A percentile compares a stretch with the other conserved stretches of the same genome.
Evolutionary conservation across 2,797 vertebrate species (phyloP).

Genomic region (Myripristis murdjan): DNA sequence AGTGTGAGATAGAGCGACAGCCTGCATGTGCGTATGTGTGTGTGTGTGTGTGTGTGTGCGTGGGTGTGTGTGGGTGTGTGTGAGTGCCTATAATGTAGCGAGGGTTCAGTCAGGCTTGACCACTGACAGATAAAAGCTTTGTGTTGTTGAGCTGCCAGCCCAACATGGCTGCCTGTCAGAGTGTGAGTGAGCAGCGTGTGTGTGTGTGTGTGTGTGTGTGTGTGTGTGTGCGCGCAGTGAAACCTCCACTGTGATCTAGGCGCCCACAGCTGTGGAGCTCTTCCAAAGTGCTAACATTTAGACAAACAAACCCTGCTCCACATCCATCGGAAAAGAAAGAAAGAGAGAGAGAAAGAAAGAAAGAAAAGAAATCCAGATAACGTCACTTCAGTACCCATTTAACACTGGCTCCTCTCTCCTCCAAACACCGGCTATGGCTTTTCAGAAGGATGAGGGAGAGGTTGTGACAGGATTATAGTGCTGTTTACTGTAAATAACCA

Average conservation of each 20-base stretch:
- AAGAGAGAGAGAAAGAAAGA: too few species aligned
- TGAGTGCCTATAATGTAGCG: constrained; percentile 81
- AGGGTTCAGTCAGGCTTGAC: constrained; percentile 86
- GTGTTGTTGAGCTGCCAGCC: constrained; percentile 86
- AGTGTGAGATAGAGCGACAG: constrained; percentile 28
- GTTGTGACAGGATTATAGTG: constrained; percentile 72
- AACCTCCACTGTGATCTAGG: constrained; percentile 79
- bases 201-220: constrained; percentile 30
- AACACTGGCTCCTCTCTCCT: constrained; percentile 65
- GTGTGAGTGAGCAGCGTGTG: constrained; percentile 82
- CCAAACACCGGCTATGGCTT: constrained; percentile 70
- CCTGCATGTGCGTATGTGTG: too few species aligned
- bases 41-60: constrained; percentile 28
- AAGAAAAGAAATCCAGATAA: constrained; percentile 75
- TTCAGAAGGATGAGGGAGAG: constrained; percentile 63
- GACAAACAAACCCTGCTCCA: constrained; percentile 81
- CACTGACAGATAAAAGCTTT: constrained; percentile 88
- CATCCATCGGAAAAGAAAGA: constrained; percentile 61
- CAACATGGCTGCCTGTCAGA: constrained; percentile 86
- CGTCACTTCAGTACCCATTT: constrained; percentile 73
- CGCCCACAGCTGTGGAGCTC: constrained; percentile 79
- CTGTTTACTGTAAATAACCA: constrained; percentile 83
- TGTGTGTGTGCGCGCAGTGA: constrained; percentile 44
- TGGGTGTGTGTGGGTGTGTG: constrained; percentile 46
- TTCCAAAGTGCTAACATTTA: constrained; percentile 85